Conservation (phyloP, 2,888 invertebrate species). For the Mechanitis mazaeus region DNA sequence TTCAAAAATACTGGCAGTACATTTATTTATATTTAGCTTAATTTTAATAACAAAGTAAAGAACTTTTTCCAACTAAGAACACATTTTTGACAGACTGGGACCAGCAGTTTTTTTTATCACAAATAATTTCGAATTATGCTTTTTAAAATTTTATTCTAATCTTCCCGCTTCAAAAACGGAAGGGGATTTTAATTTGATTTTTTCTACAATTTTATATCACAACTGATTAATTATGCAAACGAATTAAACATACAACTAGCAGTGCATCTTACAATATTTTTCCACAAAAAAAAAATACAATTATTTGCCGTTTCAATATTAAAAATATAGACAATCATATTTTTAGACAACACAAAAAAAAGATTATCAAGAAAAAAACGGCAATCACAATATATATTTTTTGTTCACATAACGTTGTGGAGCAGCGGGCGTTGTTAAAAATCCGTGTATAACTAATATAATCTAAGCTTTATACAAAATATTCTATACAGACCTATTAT, state of each 20-base stretch:
- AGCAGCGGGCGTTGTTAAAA: constrained; percentile 34
- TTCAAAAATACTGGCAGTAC: constrained; percentile 22
- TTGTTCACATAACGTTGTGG: constrained; percentile 27
- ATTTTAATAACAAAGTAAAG: not conserved
- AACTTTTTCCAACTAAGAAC: no score
- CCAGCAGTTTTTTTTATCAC: not conserved
- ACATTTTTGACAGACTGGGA: no score
- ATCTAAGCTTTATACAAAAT: constrained; percentile 53
- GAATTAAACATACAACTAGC: not conserved
- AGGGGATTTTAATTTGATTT: not conserved
- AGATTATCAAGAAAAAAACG: not conserved
- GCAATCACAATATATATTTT: not conserved
- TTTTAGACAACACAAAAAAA: not conserved
- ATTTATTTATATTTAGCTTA: not conserved
- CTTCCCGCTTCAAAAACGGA: not conserved
- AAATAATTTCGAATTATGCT: constrained; percentile 1
- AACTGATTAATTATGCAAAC: not conserved
- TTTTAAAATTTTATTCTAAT: not conserved
- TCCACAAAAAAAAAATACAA: not conserved
- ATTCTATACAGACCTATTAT: constrained; percentile 55
- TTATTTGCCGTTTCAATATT: no score
- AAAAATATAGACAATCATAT: not conserved
- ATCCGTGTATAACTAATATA: constrained; percentile 39
- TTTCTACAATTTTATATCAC: constrained; percentile 1
- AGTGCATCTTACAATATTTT: not conserved